phyloP scores from a whole-genome alignment of 2,113 vertebrate species.

The Epinephelus fuscoguttatus region DNA sequence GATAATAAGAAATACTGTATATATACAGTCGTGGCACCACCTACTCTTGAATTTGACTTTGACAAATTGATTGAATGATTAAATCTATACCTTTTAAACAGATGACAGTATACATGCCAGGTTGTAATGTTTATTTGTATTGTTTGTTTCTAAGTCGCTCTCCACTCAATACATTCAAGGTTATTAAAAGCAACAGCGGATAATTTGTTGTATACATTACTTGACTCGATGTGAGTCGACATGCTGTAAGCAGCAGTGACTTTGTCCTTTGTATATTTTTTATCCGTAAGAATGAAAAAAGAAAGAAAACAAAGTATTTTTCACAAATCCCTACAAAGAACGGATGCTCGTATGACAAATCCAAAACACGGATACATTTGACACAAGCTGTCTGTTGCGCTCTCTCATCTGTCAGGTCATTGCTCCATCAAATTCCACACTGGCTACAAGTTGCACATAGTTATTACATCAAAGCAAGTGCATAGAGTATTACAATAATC shows the following conservation, averaged over 20 bases:
- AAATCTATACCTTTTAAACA: slow-evolving; percentile 56
- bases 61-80: slow-evolving; percentile 66
- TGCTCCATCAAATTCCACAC: slow-evolving; percentile 71
- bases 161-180: slow-evolving; percentile 50
- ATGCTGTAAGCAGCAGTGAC: not conserved
- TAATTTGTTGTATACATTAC: slow-evolving; percentile 26
- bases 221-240: not conserved
- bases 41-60: slow-evolving; percentile 69
- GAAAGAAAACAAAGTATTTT: not conserved
- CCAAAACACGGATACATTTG: slow-evolving; percentile 32
- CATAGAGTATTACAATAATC: slow-evolving; percentile 81
- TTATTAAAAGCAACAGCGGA: slow-evolving; percentile 29
- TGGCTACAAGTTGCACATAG: slow-evolving; percentile 75
- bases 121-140: slow-evolving; percentile 37
- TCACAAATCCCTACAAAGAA: not conserved
- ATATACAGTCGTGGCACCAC: slow-evolving; percentile 30
- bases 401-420: slow-evolving; percentile 62
- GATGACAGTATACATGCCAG: slow-evolving; percentile 5
- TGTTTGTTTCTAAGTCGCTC: slow-evolving; percentile 31
- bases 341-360: slow-evolving; percentile 18
- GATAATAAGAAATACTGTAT: slow-evolving; percentile 57
- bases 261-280: not conserved
- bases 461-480: slow-evolving; percentile 82
- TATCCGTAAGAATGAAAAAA: not conserved
- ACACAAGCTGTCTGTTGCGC: slow-evolving; percentile 44